phyloP scores from a whole-genome alignment of 2,797 vertebrate genomes.

The Anas bernieri region DNA sequence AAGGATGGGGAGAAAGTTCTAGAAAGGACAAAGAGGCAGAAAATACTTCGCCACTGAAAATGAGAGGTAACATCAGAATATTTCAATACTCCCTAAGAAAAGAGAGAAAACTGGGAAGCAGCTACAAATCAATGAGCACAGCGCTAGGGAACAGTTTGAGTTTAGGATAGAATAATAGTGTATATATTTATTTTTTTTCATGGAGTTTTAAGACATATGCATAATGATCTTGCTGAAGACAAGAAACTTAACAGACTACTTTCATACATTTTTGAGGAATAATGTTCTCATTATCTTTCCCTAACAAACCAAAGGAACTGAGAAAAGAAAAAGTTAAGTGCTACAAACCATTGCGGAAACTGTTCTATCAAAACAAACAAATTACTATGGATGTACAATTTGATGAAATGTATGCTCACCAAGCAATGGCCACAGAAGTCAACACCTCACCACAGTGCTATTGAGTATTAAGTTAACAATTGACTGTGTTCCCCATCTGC shows the following conservation, averaged over 20 bases:
- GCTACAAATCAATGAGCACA: neutral
- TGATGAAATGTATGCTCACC: neutral
- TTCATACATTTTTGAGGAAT: neutral
- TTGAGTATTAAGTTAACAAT: neutral
- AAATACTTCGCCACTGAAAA: conserved; percentile 17
- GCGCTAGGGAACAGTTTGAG: neutral
- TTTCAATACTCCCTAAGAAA: neutral
- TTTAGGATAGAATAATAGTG: neutral
- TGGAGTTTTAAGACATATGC: neutral
- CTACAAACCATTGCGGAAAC: neutral
- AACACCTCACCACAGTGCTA: neutral
- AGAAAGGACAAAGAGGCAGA: conserved; percentile 22
- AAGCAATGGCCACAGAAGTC: neutral
- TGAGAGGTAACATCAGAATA: neutral
- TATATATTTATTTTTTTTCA: no score
- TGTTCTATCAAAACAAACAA: neutral
- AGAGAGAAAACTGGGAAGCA: neutral
- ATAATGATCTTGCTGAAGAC: neutral
- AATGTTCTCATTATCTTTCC: neutral
- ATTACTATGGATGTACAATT: neutral
- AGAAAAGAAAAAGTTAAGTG: neutral
- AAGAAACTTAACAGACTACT: neutral
- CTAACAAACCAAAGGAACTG: neutral
- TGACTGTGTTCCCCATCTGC: neutral
- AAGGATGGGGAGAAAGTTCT: neutral